Base-by-base conservation (phyloP, 92 coral and sea anemone species). In the Zoanthus sansibaricus region DNA sequence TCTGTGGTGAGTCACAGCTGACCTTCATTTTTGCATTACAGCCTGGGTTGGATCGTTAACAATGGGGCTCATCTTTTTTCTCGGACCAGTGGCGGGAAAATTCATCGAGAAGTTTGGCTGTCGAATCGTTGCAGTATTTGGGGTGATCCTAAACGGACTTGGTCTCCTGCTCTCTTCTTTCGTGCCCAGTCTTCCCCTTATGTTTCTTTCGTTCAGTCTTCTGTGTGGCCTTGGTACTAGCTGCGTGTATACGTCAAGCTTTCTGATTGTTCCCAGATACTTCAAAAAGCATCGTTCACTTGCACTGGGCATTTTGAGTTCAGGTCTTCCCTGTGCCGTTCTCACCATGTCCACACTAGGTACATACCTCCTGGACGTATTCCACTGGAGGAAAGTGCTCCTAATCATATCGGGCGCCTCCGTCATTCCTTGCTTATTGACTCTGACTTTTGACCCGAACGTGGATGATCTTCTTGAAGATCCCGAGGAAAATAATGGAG, bases 21-120 rank as follows among this genome's bases (percentile, higher is more conserved):
- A 32, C 51, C n/a, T n/a, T 37, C 0, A 3, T 46, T 3, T 54
- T 75, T 52, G 15, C 45, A 18, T 62, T 67, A 0, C 72, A 93
- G 95, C 95, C 5, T 83, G 88, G 90, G 84, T 93, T 49, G 93
- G 93, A 9, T 90, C 95, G 47, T 25, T 93, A 62, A 59, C 83
- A 79, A 72, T 84, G 78, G 93, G 92, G 8, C 71, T 90, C 33
- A 84, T 87, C 77, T 88, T 45, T 80, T 37, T 91, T 32, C 83
- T 87, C 18, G 96, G 93, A 59, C 95, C 95, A 0, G 61, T 93
- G 20, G 93, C 89, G 13, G 90, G 90, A 12, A 78, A 76, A 42
- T 76, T 93, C 55, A 72, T 87, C 12, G 92, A 89, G 18, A 84
- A 88, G 47, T 84, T 78, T 69, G 95, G 95, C 31, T 93, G 95